Conservation (phyloP, 2,888 invertebrate genomes). For the Mimumesa dahlbomi region DNA sequence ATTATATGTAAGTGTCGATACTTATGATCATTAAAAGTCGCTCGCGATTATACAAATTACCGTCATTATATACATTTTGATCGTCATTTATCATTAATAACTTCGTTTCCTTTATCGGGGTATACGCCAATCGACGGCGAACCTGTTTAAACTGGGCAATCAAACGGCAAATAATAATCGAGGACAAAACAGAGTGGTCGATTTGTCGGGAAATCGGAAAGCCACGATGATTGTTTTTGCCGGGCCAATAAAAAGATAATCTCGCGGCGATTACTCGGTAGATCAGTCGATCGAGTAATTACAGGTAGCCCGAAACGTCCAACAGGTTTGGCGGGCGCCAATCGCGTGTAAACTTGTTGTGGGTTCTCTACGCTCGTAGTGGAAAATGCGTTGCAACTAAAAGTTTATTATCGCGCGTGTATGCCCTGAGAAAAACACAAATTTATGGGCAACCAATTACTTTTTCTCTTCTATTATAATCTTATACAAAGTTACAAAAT, state of each 20-base stretch:
- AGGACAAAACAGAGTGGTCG: background rate
- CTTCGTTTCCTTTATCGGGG: no score
- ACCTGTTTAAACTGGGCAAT: background rate
- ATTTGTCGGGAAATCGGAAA: background rate
- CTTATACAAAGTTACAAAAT: no score
- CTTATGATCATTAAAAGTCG: no score
- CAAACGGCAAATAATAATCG: background rate
- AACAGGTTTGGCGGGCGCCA: conserved; percentile 3
- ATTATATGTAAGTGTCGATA: no score
- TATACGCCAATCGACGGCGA: no score
- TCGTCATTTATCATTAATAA: background rate
- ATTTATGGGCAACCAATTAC: no score
- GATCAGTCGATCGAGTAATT: conserved; percentile 15
- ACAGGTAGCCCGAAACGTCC: conserved; percentile 13
- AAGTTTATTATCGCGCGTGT: conserved; percentile 12
- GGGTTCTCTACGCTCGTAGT: background rate
- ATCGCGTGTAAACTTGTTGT: background rate
- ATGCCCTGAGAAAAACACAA: background rate
- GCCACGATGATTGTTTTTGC: background rate
- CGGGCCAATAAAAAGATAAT: background rate
- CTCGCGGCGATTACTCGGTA: conserved; percentile 7
- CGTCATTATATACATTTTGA: background rate
- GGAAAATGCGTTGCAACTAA: conserved; percentile 2
- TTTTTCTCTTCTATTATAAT: no score
- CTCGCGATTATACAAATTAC: background rate